Base-by-base conservation (phyloP, 2,888 invertebrate genomes). In the Gisinianus flammeolus region DNA sequence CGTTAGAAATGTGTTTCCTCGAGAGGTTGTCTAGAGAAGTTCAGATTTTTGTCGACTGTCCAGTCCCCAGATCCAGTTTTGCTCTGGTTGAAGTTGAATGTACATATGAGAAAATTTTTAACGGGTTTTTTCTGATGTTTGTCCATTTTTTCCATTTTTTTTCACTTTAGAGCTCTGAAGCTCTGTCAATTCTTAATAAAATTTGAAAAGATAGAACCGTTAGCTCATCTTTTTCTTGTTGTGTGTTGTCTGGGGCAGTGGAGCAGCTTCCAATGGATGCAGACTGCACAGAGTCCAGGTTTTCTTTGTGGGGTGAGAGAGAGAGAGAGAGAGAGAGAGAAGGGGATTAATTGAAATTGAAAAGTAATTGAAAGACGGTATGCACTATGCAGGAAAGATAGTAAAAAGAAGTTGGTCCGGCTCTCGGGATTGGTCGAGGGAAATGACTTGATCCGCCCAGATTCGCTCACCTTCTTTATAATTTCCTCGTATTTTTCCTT, bases 401-500 rank as follows among this genome's bases (percentile, higher is more conserved):
- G 44, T 16, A 28, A 62, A 62, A 62, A 62, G 26, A 26, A 62
- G 28, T 8, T 62, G 2, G 62, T 24, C 26, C 8, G 26, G 4
- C 62, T 62, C 62, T 26, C 62, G 26, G 16, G 26, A 62, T 62
- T 62, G 62, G 62, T 26, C 16, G 12, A 26, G 24, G 28, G 26
- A 5, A 3, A 44, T 28, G 24, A 62, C 62, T 62, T 62, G 62
- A 26, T 5, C 62, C 62, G 24, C 62, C 62, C 44, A 44, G 44
- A 16, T 62, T 8, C 10, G 8, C 58, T 58, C 58, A 58, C 58
- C 62, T 62, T 28, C 62, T 62, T 62, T 62, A 62, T 28, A 24
- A 62, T 62, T 62, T 62, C 26, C 62, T 62, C 26, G 16, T 62
- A 28, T 62, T 62, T 62, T 62, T 62, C 62, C 28, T 62, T 62